Evolutionary conservation across 2,888 invertebrate genomes (phyloP), one percentile per base, ranked within the genome.

Genomic region (Folsomia candida): DNA sequence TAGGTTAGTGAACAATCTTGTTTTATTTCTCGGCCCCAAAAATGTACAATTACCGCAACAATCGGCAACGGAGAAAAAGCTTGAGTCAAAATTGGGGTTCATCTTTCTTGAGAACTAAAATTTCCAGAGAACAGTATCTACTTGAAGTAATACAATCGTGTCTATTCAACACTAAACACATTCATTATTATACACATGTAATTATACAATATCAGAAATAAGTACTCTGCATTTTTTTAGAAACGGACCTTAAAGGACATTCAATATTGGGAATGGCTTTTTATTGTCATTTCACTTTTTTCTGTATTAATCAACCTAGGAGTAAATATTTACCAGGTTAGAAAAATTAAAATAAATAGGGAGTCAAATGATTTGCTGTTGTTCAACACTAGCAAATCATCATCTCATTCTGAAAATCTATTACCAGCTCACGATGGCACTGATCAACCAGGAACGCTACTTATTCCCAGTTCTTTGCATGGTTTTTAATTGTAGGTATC

Each of bases 241-340:
- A 71, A 71, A 65, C 28, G 69, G 28, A 71, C 71, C 51, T 60
- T 66, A 57, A 24, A 47, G 18, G 75, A 75, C 54, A 20, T 75
- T 2, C 61, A 67, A 25, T 68, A 65, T 67, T 73, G 71, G 71
- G 75, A 75, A 70, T 75, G 75, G 75, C 54, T 58, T 29, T 75
- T 75, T 51, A 71, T 75, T 2, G 11, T 61, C 14, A 54, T 68
- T 26, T 73, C 73, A 1, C n/a, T 73, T 1, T 24, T 69, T 24
- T 67, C 67, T 1, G 68, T 70, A 1, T 14, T 73, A 9, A 59
- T 69, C 25, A 75, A 73, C 51, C 54, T 75, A 18, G 75, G 75
- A 26, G 73, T 75, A 65, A 64, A 69, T 29, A 65, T 62, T 26
- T 75, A 54, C n/a, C n/a, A n/a, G n/a, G n/a, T n/a, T n/a, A n/a